Conservation (phyloP, 2,888 invertebrate genomes). For the Eupithecia exiguata region DNA sequence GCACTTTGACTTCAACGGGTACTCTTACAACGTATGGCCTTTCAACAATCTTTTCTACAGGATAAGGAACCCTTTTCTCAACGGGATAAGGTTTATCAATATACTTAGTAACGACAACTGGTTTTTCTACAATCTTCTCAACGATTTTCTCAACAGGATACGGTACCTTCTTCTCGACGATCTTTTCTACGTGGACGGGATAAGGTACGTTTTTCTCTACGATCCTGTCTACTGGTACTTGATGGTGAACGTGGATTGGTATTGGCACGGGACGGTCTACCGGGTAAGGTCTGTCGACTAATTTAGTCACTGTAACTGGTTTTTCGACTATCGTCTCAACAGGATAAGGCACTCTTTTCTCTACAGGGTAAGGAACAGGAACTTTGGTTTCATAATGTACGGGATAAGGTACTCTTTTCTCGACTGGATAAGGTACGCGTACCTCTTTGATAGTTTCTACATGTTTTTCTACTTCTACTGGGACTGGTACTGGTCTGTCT, state of each 20-base stretch:
- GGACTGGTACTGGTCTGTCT: slow-evolving; percentile 72
- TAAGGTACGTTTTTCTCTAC: slow-evolving; percentile 78
- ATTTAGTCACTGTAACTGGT: slow-evolving; percentile 79
- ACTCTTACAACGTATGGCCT: slow-evolving; percentile 82
- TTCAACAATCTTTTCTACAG: slow-evolving; percentile 76
- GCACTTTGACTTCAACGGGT: slow-evolving; percentile 78
- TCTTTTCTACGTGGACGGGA: slow-evolving; percentile 72
- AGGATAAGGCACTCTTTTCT: slow-evolving; percentile 71
- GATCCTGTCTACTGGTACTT: slow-evolving; percentile 81
- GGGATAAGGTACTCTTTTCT: slow-evolving; percentile 70
- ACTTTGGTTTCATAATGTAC: slow-evolving; percentile 79
- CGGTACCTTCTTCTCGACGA: slow-evolving; percentile 79
- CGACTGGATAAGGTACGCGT: slow-evolving; percentile 79
- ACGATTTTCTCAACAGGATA: slow-evolving; percentile 67
- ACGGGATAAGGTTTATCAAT: slow-evolving; percentile 51
- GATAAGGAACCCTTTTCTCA: slow-evolving; percentile 82
- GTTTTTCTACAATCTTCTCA: slow-evolving; percentile 68
- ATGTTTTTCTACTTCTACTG: slow-evolving; percentile 75
- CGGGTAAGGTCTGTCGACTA: slow-evolving; percentile 73
- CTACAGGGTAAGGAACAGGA: slow-evolving; percentile 81
- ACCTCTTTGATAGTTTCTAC: slow-evolving; percentile 63
- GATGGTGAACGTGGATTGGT: slow-evolving; percentile 69
- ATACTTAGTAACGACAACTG: slow-evolving; percentile 42
- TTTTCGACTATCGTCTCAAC: slow-evolving; percentile 83
- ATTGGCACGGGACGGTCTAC: slow-evolving; percentile 72